These are phyloP conservation scores for Melinaea menophilus DNA, from an alignment of 2,888 invertebrate species.

Conservation along the genomic window DNA sequence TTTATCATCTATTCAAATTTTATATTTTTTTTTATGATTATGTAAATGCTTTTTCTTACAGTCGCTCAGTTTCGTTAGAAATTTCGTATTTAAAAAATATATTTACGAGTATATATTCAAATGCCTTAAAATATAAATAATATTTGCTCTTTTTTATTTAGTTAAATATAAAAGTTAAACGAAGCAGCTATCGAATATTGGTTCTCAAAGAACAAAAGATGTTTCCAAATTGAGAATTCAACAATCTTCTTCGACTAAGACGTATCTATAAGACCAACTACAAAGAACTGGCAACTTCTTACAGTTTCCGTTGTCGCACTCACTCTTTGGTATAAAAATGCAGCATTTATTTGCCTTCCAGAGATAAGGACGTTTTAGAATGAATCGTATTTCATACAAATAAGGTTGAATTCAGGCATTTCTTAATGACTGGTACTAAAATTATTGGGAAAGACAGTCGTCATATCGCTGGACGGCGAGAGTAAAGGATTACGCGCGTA, in stretches of 20 bases:
- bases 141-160: too few relatives aligned
- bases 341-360: constrained; percentile 18
- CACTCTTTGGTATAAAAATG: constrained; percentile 42
- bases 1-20: too few relatives aligned
- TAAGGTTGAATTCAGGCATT: constrained; percentile 12
- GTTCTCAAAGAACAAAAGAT: background rate
- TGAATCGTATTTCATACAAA: constrained; percentile 4
- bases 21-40: too few relatives aligned
- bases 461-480: constrained; percentile 47
- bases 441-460: constrained; percentile 28
- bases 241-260: constrained; percentile 35
- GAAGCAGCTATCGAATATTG: too few relatives aligned
- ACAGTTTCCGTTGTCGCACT: constrained; percentile 49
- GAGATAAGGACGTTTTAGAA: background rate
- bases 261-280: constrained; percentile 27
- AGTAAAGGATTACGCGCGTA: constrained; percentile 48
- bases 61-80: too few relatives aligned
- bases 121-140: too few relatives aligned
- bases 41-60: too few relatives aligned
- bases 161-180: too few relatives aligned
- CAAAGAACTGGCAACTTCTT: constrained; percentile 36
- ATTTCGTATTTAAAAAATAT: too few relatives aligned
- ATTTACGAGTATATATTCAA: too few relatives aligned
- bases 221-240: constrained; percentile 31
- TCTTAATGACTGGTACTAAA: constrained; percentile 25